Percentiles rank a stretch among this genome's conserved stretches.
Evolutionary conservation across 2,797 vertebrate genomes (phyloP).

Genomic region (Anolis apletophallus): DNA sequence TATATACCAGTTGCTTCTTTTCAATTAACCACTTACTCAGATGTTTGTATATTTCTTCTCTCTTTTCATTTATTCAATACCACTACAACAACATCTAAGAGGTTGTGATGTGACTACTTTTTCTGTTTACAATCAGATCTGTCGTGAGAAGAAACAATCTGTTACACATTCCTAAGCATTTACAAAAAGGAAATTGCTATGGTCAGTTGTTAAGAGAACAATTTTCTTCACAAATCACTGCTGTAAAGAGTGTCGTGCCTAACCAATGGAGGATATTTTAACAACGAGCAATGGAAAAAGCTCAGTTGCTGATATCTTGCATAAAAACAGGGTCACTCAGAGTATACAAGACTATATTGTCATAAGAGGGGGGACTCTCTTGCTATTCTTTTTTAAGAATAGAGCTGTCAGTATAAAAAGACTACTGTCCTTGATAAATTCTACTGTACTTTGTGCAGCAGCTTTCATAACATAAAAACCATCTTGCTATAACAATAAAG

Average conservation of each 20-base stretch:
- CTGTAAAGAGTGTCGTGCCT: background rate
- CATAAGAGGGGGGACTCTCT: background rate
- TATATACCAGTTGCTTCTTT: too few species aligned
- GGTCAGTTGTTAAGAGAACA: background rate
- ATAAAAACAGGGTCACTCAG: background rate
- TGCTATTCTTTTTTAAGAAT: background rate
- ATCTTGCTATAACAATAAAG: conserved; percentile 44
- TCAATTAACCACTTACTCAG: too few species aligned
- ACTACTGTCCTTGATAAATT: conserved; percentile 7
- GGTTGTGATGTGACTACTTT: background rate
- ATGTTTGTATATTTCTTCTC: too few species aligned
- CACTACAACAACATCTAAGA: background rate
- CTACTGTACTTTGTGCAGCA: conserved; percentile 16
- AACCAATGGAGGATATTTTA: background rate
- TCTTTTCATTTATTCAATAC: too few species aligned
- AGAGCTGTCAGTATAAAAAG: conserved; percentile 35
- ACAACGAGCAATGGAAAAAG: background rate
- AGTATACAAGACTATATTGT: background rate
- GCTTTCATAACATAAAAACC: conserved; percentile 44
- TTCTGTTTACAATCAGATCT: background rate
- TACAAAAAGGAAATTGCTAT: background rate
- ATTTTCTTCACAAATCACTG: background rate
- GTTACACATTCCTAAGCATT: background rate
- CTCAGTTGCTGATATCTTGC: background rate
- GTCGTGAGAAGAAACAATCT: background rate